A percentile compares a stretch with the other conserved stretches of the same genome.
Evolutionary conservation across 2,113 vertebrate species (phyloP).

Genomic region (Pelvicachromis taeniatus): DNA sequence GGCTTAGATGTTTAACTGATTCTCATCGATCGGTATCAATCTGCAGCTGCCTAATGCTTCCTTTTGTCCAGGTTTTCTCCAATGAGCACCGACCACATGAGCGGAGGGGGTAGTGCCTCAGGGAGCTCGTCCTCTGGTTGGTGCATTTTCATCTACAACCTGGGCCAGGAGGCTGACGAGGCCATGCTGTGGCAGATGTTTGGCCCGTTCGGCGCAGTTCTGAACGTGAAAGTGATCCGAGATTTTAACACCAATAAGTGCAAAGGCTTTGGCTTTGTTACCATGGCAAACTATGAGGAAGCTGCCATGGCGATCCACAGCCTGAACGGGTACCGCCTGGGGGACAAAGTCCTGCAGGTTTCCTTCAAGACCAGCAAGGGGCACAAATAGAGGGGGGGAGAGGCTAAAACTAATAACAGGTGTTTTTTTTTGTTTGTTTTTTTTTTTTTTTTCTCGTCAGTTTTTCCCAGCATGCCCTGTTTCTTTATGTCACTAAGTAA

Average conservation of each 20-base stretch:
- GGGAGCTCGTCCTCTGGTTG: constrained; percentile 86
- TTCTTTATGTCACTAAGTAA: not conserved
- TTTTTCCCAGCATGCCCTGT: constrained; percentile 20
- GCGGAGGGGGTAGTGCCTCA: constrained; percentile 82
- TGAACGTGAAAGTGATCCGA: constrained; percentile 97
- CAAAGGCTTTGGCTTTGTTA: constrained; percentile 98
- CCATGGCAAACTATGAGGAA: constrained; percentile 99
- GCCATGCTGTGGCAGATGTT: constrained; percentile 99
- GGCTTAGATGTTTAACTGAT: not conserved
- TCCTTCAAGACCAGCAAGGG: constrained; percentile 99
- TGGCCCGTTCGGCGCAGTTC: constrained; percentile 94
- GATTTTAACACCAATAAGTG: constrained; percentile 99
- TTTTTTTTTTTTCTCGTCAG: not conserved
- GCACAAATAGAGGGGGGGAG: constrained; percentile 80
- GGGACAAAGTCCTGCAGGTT: constrained; percentile 97
- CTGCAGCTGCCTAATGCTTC: not conserved
- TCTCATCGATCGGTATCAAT: too few relatives aligned
- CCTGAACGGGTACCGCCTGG: constrained; percentile 95
- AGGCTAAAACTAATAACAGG: not conserved
- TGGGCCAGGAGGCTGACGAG: constrained; percentile 94
- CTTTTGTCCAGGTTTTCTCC: constrained; percentile 86
- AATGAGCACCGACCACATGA: constrained; percentile 96
- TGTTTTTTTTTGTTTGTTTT: not conserved
- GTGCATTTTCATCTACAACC: constrained; percentile 99
- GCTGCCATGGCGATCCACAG: constrained; percentile 97